Conservation (phyloP, 1,140 invertebrate genomes). For the Drosophila elegans region DNA sequence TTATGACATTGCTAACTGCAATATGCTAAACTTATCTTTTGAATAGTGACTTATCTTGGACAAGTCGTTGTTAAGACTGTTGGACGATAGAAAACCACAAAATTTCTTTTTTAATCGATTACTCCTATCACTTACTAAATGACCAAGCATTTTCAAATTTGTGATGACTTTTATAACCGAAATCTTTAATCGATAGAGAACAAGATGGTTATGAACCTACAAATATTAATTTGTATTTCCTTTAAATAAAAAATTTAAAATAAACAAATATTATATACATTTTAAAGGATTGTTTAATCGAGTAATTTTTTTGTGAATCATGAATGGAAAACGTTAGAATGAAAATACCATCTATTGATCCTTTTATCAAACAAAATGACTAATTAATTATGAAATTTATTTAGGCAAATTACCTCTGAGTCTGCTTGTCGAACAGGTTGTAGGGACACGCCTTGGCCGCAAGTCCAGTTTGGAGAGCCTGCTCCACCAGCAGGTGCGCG, state of each 20-base stretch:
- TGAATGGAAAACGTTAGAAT: no score
- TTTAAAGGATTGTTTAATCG: no score
- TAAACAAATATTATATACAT: no score
- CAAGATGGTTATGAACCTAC: no score
- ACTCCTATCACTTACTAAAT: not conserved
- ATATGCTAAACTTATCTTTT: not conserved
- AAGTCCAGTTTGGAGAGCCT: slow-evolving; percentile 63
- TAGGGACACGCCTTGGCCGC: slow-evolving; percentile 63
- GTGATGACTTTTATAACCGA: no score
- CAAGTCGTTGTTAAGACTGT: not conserved
- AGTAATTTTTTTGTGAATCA: no score
- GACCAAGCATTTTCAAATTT: no score
- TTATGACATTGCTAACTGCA: not conserved
- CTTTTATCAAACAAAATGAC: no score
- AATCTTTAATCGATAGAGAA: no score
- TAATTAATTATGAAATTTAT: not conserved
- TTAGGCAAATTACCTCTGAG: slow-evolving; percentile 52
- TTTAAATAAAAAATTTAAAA: no score
- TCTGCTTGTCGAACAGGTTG: slow-evolving; percentile 71
- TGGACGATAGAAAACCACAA: slow-evolving; percentile 7
- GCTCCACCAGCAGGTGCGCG: slow-evolving; percentile 70
- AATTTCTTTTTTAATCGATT: slow-evolving; percentile 12
- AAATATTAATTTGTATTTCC: no score
- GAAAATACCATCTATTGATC: no score
- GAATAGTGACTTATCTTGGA: not conserved